Conservation (phyloP, 2,113 vertebrate genomes). For the Oryzias woworae region DNA sequence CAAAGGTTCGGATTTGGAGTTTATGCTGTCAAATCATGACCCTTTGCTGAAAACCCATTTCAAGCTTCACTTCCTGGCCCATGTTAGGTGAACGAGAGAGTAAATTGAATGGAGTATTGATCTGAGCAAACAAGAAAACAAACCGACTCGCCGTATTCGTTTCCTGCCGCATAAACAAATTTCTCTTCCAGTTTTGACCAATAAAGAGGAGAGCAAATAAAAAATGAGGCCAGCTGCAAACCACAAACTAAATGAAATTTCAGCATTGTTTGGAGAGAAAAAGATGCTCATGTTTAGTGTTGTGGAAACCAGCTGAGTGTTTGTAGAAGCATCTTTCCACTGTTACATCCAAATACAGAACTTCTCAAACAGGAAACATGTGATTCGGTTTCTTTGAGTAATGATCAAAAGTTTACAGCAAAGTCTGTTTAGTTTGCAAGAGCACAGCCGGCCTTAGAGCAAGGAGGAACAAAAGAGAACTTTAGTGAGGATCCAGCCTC, state of each 20-base stretch:
- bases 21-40: slow-evolving; percentile 38
- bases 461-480: slow-evolving; percentile 1
- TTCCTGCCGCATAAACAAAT: slow-evolving; percentile 32
- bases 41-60: slow-evolving; percentile 64
- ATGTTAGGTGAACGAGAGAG: slow-evolving; percentile 65
- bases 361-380: too few relatives aligned
- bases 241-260: slow-evolving; percentile 18
- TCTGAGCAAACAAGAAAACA: slow-evolving; percentile 30
- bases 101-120: slow-evolving; percentile 55
- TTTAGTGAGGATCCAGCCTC: background rate
- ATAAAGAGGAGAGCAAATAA: too few relatives aligned
- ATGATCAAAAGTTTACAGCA: too few relatives aligned
- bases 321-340: too few relatives aligned
- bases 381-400: too few relatives aligned
- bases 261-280: background rate
- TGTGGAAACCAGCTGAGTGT: too few relatives aligned
- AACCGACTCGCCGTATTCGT: slow-evolving; percentile 8
- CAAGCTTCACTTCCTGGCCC: slow-evolving; percentile 66
- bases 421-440: slow-evolving; percentile 25
- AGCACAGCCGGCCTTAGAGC: slow-evolving; percentile 16
- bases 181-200: background rate
- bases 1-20: slow-evolving; percentile 44
- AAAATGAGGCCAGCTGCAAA: slow-evolving; percentile 27
- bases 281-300: too few relatives aligned
- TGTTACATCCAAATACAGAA: too few relatives aligned